Base-by-base conservation (phyloP, 2,113 vertebrate species). In the Oncorhynchus masou region DNA sequence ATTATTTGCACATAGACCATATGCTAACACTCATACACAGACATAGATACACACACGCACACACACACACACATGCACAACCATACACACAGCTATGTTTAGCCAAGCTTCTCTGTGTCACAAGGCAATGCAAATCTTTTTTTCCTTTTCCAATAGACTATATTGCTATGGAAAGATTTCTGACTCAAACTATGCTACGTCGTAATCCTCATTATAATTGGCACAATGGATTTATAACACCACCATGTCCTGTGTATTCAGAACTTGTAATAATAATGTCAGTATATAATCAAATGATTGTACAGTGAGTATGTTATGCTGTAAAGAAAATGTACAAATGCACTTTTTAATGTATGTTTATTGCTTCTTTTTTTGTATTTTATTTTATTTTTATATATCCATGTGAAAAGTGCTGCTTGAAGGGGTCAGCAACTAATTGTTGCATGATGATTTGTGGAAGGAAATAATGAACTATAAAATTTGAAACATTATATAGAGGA, bases 231-330 rank as follows among this genome's bases (percentile, higher is more conserved):
- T 45, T 45, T 45, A 45, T 45, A 45, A 45, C 39, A 45, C 39
- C 39, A 45, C 39, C 39, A 45, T 45, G 39, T 45, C 39, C 39
- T 45, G 39, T 45, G 39, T 45, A 11, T 45, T 45, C 39, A 45
- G 9, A 45, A 19, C 51, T 19, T 54, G 5, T 54, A 54, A 19
- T 54, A 54, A 19, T 91, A 88, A 89, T 84, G 86, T 88, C 79
- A 91, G 83, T 87, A 94, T 93, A 91, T 93, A 93, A 90, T 85
- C 87, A 84, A 4, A 91, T 81, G 87, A 92, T 89, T 93, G 91
- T 93, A 93, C 91, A 91, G 91, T 94, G 88, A 84, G 82, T 91
- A 89, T 94, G 91, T 91, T 88, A 91, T 92, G 92, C 88, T 93
- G 91, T 92, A 86, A 92, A 92, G 86, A 86, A 45, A 88, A 91